These are phyloP conservation scores for Dicerorhinus sumatrensis DNA, from an alignment of 2,113 vertebrate genomes.

Conservation along the genomic window DNA sequence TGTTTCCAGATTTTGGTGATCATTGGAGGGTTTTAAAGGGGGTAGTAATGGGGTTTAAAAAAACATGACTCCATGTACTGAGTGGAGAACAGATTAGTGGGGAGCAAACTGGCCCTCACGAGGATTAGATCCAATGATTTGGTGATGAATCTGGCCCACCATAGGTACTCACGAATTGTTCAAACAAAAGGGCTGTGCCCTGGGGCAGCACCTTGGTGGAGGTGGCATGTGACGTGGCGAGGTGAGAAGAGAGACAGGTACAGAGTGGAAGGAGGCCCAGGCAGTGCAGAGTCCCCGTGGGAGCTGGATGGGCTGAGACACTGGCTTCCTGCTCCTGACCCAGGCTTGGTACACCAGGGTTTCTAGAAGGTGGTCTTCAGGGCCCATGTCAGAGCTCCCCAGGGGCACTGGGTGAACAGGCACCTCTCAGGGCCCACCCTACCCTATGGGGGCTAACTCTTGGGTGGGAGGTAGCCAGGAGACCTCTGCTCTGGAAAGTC, in stretches of 20 bases:
- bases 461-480: neutral
- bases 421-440: neutral
- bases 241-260: neutral
- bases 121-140: neutral
- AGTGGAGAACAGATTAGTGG: conserved; percentile 4
- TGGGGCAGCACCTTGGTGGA: neutral
- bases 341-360: neutral
- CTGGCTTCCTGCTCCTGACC: neutral
- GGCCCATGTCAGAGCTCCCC: neutral
- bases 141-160: neutral
- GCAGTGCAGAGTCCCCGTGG: neutral
- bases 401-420: neutral
- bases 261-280: neutral
- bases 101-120: neutral
- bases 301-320: neutral
- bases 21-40: neutral
- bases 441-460: neutral
- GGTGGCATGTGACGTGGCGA: neutral
- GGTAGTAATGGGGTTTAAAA: neutral
- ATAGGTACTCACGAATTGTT: neutral
- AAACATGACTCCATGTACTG: neutral
- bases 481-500: neutral
- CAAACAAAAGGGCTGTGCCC: neutral
- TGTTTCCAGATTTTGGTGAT: neutral
- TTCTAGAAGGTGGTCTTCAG: neutral